Evolutionary conservation across 2,113 vertebrate species (phyloP).

Genomic region (Lagopus leucura): DNA sequence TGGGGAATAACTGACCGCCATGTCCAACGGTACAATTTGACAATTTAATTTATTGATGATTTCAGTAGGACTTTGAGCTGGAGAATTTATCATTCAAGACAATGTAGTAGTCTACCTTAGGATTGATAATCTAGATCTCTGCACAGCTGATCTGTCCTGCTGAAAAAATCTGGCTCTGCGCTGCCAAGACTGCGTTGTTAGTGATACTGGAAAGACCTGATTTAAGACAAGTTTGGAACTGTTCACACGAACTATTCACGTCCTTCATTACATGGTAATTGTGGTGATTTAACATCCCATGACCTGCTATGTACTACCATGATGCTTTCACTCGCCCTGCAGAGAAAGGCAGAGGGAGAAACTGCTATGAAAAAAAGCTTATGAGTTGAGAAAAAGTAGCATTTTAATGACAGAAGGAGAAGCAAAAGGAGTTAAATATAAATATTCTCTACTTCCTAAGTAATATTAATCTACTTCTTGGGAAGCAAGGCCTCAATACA

Average conservation of each 20-base stretch:
- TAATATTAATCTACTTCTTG: not conserved
- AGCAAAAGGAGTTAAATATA: not conserved
- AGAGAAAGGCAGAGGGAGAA: not conserved
- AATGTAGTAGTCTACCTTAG: not conserved
- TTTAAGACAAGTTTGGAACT: not conserved
- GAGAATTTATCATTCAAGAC: not conserved
- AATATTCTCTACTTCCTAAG: not conserved
- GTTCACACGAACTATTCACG: not conserved
- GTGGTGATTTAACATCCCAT: not conserved
- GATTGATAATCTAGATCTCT: not conserved
- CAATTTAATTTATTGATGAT: not conserved
- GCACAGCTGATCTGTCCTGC: not conserved
- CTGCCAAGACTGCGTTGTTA: not conserved
- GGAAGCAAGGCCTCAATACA: not conserved
- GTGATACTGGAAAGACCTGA: not conserved
- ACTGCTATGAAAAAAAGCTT: not conserved
- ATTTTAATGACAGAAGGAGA: not conserved
- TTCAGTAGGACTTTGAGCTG: not conserved
- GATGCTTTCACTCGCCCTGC: not conserved
- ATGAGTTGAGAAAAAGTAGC: not conserved
- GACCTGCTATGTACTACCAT: not conserved
- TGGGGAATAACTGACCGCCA: not conserved
- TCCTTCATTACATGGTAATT: not conserved
- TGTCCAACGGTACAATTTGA: not conserved
- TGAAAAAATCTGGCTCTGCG: fast-evolving